These are phyloP conservation scores for Acanthisitta chloris DNA, from an alignment of 2,113 vertebrate species.

Conservation along the genomic window DNA sequence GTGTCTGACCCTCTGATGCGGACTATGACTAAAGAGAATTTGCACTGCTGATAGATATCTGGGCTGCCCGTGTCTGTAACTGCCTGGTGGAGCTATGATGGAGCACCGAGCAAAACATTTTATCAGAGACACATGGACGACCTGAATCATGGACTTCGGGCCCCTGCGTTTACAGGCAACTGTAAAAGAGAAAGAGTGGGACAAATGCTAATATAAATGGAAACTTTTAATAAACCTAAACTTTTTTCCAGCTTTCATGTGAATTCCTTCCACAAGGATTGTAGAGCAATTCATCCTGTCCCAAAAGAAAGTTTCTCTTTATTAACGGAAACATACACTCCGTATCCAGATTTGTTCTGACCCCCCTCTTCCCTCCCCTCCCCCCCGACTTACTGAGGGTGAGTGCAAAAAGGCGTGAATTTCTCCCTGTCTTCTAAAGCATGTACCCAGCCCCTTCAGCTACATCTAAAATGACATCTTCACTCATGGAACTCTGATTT, in stretches of 20 bases:
- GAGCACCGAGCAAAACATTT: background rate
- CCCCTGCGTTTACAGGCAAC: background rate
- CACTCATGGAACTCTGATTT: background rate
- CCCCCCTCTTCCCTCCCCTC: too few relatives aligned
- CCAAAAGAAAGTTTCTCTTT: background rate
- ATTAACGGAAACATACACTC: background rate
- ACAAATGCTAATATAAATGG: background rate
- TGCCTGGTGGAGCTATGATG: background rate
- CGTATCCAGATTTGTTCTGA: background rate
- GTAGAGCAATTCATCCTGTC: background rate
- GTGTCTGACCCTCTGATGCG: background rate
- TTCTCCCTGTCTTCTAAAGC: background rate
- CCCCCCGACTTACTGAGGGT: background rate
- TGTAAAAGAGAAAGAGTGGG: background rate
- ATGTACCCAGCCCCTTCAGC: background rate
- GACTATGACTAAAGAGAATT: background rate
- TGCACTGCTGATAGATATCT: background rate
- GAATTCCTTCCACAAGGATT: background rate
- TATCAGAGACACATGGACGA: background rate
- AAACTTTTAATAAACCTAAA: background rate
- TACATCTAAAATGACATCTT: background rate
- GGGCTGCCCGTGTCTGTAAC: background rate
- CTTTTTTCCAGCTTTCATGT: background rate
- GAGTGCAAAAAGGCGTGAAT: fast-evolving
- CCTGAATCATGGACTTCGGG: background rate